Evolutionary conservation across 2,113 vertebrate species (phyloP), one percentile per base, ranked within the genome.

Genomic region (Oreocharis arfaki): DNA sequence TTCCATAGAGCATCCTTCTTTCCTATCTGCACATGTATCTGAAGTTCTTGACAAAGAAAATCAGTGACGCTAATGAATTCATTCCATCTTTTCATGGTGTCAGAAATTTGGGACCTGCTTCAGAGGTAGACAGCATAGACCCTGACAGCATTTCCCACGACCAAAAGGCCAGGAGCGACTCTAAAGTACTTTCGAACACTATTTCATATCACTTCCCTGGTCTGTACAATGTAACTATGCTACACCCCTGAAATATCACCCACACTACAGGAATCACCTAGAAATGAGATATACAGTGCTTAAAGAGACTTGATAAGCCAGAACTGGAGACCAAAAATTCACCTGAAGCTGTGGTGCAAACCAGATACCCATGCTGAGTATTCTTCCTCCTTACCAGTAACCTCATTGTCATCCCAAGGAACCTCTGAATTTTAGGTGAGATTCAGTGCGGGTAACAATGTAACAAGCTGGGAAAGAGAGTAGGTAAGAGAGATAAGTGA

Each of bases 221-320:
- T 1, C 3, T 3, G 16, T 16, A 22, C 22, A 35, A 65, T 2
- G 2, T 17, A 42, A n/a, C 22, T 26, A 16, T 15, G 3, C 5
- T 53, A 11, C 2, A 1, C 3, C 21, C 16, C 18, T 33, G 12
- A 80, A 57, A 61, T 6, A 15, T 9, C 79, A 39, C 14, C 68
- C 28, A 21, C 4, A 11, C 24, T 63, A 30, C 9, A 68, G 30
- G 5, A 87, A 50, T 63, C 39, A 63, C 11, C 26, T n/a, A 77
- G 35, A 91, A 82, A 75, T 50, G 6, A 78, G 37, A 33, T 1
- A 1, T 16, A 39, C 0, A 1, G 10, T 19, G n/a, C 19, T 80
- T 73, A 69, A 84, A 89, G 28, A 81, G 10, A 42, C 5, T 89
- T 41, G 11, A 47, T 33, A 81, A 74, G 0, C 13, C 27, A 60